Conservation (phyloP, 2,888 invertebrate genomes). For the Stenichneumon culpator region DNA sequence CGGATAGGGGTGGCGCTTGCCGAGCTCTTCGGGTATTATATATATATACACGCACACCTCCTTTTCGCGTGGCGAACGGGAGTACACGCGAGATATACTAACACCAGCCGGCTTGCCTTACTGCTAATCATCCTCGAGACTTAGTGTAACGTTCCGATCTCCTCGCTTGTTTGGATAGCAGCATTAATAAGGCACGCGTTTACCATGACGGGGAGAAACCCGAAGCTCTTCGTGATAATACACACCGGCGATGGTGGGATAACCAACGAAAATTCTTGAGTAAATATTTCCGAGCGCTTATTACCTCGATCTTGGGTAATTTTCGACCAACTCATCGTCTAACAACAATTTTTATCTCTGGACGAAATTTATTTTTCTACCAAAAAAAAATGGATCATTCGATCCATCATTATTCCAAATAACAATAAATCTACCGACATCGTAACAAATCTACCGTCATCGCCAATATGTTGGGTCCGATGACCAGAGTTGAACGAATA, state of each 20-base stretch:
- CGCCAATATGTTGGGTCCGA: no score
- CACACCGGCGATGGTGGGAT: not conserved
- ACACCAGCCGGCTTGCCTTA: constrained; percentile 37
- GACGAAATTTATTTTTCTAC: no score
- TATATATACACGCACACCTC: constrained; percentile 1
- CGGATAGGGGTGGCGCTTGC: constrained; percentile 60
- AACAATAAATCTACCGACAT: no score
- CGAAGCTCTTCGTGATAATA: constrained; percentile 18
- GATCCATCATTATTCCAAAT: not conserved
- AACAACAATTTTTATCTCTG: not conserved
- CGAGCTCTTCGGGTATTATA: not conserved
- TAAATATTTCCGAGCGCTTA: not conserved
- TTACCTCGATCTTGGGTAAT: not conserved
- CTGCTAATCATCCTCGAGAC: constrained; percentile 60
- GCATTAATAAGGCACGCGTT: constrained; percentile 37
- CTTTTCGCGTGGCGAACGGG: constrained; percentile 38
- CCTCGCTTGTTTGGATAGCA: constrained; percentile 5
- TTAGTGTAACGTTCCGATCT: constrained; percentile 26
- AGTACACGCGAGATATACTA: constrained; percentile 31
- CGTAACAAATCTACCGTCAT: no score
- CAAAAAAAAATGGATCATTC: not conserved
- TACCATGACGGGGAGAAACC: not conserved
- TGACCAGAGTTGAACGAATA: not conserved
- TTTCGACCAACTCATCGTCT: not conserved
- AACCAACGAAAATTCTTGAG: constrained; percentile 12